Conservation (phyloP, 1,140 invertebrate genomes). For the Sarcophaga peregrina region DNA sequence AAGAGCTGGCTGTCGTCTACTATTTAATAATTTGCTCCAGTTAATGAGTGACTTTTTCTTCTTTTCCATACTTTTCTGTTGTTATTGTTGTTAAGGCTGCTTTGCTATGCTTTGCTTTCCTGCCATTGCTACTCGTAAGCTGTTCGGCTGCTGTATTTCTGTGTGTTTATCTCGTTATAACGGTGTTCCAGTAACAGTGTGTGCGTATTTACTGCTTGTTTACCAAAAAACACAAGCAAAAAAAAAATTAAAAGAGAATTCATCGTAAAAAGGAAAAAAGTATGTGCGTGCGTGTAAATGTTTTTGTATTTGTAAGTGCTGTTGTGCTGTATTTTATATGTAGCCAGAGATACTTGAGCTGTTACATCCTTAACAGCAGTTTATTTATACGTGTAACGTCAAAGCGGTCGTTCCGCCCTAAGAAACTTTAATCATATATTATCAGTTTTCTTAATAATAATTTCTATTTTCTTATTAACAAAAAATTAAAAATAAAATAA, state of each 20-base stretch:
- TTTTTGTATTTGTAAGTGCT: neutral
- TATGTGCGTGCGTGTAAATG: neutral
- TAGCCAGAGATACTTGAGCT: conserved; percentile 4
- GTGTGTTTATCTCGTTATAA: neutral
- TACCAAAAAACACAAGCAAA: too few relatives aligned
- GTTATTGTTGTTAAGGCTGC: neutral
- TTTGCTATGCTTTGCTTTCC: too few relatives aligned
- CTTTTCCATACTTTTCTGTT: neutral
- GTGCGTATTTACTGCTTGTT: too few relatives aligned
- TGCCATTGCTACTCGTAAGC: neutral
- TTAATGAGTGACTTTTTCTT: neutral
- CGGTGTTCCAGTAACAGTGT: too few relatives aligned
- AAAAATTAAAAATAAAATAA: too few relatives aligned
- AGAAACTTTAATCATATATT: neutral
- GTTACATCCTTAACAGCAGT: neutral
- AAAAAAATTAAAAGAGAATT: too few relatives aligned
- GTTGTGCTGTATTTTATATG: neutral
- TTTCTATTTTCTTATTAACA: neutral
- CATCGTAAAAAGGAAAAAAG: too few relatives aligned
- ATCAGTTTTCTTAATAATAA: neutral
- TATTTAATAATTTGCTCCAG: neutral
- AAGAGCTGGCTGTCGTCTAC: neutral
- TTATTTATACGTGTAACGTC: conserved; percentile 19
- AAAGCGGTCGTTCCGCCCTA: conserved; percentile 16
- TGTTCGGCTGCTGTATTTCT: neutral